Percentiles rank a stretch among this genome's conserved stretches.
Conservation (phyloP, 2,113 vertebrate genomes). For the Atlantisia rogersi region DNA sequence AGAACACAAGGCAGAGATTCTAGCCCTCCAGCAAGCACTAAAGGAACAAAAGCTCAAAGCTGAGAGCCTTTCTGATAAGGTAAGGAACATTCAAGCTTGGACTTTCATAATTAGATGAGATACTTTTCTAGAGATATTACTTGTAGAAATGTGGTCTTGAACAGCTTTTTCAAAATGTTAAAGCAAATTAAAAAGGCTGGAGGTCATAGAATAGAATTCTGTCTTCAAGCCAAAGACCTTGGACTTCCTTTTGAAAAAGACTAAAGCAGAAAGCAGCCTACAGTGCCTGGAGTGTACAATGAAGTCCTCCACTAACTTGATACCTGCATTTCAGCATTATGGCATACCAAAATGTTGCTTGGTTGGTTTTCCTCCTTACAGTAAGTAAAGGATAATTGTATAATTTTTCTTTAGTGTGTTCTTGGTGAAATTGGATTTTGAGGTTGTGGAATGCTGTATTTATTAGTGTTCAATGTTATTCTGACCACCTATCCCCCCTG, state of each 20-base stretch:
- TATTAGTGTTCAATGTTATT: neutral
- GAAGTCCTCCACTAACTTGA: neutral
- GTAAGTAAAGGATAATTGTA: neutral
- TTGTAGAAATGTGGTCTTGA: neutral
- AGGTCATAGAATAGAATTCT: neutral
- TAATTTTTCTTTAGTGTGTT: neutral
- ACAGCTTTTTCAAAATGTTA: neutral
- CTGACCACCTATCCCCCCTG: neutral
- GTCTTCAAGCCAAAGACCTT: neutral
- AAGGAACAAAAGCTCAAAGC: conserved; percentile 98
- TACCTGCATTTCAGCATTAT: neutral
- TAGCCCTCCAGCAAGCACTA: conserved; percentile 94
- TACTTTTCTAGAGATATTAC: neutral
- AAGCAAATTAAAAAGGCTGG: neutral
- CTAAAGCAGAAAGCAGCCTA: neutral
- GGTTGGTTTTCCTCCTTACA: neutral
- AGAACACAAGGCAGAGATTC: conserved; percentile 97
- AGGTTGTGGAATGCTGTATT: neutral
- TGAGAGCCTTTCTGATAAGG: conserved; percentile 96
- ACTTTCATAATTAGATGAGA: neutral
- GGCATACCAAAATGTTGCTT: neutral
- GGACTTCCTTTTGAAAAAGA: neutral
- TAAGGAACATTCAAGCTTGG: conserved; percentile 63
- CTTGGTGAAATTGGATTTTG: neutral
- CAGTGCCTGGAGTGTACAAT: neutral